Evolutionary conservation across 2,113 vertebrate genomes (phyloP), one percentile per base, ranked within the genome.

Genomic region (Leptosomus discolor): DNA sequence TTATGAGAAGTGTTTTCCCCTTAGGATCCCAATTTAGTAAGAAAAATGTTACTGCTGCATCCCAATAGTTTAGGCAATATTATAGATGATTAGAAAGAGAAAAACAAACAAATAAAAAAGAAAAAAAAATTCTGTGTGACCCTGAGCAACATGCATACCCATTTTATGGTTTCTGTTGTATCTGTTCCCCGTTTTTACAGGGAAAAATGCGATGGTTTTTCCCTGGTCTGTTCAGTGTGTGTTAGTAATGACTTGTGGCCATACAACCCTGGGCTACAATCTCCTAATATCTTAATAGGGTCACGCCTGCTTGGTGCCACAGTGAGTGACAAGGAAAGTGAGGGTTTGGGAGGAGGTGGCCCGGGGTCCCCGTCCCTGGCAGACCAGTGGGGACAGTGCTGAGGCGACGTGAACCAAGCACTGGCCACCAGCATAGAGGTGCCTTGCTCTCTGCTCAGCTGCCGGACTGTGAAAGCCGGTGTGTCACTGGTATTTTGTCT

Each of bases 401-500:
- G 60, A 74, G 24, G 21, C 57, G 21, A 73, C 20, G 18, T 6
- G 39, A 77, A 37, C 30, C 14, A 50, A 61, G 12, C 19, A 36
- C 36, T 63, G 19, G 15, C 24, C 41, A 51, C 48, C 26, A 73
- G 24, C 34, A 37, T 41, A 0, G 2, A 39, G 22, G 13, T 13
- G 6, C 37, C 29, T 60, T 41, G 24, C 48, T 30, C 30, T 73
- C 45, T 74, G 58, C 36, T 93, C 61, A 78, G 30, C 26, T 30
- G 27, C 15, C 0, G 4, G 32, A 6, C 21, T 34, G 36, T 68
- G 48, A 64, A 65, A 57, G 21, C 32, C 0, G 0, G 11, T 13
- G 29, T n/a, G 11, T 46, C 65, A 32, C 27, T 3, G 1, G 1
- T 24, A 68, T 39, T 88, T 88, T 37, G 22, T 21, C 43, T 37